Conservation (phyloP, 2,888 invertebrate species). For the Tipula unca region DNA sequence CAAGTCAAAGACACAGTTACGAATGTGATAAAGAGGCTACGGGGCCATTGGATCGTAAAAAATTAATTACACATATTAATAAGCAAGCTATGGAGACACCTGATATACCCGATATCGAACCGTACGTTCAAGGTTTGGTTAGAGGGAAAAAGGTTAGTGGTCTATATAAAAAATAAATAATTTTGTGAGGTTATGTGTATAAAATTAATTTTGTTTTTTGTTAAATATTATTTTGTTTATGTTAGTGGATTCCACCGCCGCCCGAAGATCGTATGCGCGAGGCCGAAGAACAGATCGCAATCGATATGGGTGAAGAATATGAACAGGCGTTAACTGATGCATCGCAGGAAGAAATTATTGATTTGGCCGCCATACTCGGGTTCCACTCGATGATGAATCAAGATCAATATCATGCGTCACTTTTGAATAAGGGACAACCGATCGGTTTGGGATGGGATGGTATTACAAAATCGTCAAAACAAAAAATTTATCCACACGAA, state of each 20-base stretch:
- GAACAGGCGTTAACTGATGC: conserved; percentile 82
- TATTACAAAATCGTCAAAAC: conserved; percentile 87
- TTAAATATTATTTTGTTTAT: neutral
- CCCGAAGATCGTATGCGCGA: conserved; percentile 61
- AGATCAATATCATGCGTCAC: conserved; percentile 97
- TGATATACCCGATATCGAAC: conserved; percentile 92
- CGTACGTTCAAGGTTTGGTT: conserved; percentile 81
- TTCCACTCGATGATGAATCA: conserved; percentile 99
- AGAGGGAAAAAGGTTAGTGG: conserved; percentile 66
- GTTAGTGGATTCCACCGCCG: conserved; percentile 68
- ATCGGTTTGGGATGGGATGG: conserved; percentile 89
- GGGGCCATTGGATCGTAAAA: conserved; percentile 91
- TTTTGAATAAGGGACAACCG: conserved; percentile 84
- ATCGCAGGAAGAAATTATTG: conserved; percentile 94
- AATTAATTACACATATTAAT: conserved; percentile 92
- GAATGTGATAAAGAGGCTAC: conserved; percentile 93
- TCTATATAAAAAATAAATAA: neutral
- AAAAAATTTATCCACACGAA: conserved; percentile 85
- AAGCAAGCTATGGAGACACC: conserved; percentile 97
- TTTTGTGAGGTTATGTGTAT: neutral
- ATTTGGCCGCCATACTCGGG: conserved; percentile 95
- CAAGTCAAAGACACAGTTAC: conserved; percentile 90
- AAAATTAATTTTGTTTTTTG: neutral
- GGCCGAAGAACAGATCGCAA: conserved; percentile 84
- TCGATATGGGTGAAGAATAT: conserved; percentile 90